Percentiles rank a stretch among this genome's conserved stretches.
Conservation (phyloP, 2,888 invertebrate species). For the Caenorhabditis virilis region DNA sequence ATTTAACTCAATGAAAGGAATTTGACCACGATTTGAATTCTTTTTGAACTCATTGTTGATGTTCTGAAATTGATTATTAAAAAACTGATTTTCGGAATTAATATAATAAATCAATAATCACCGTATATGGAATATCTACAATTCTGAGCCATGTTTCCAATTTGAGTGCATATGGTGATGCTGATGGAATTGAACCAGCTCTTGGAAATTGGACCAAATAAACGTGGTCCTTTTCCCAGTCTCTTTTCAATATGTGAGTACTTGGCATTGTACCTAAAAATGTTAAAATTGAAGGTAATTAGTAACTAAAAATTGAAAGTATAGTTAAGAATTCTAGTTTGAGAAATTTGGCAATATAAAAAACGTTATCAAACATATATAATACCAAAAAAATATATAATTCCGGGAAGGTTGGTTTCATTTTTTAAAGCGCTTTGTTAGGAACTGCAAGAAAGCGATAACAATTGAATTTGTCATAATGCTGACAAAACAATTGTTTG, state of each 20-base stretch:
- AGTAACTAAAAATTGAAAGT: constrained; percentile 9
- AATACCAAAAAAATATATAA: neutral
- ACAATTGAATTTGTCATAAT: neutral
- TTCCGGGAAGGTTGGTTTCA: neutral
- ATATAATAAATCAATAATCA: constrained; percentile 68
- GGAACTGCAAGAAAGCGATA: neutral
- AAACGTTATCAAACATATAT: neutral
- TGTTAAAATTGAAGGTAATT: too few relatives aligned
- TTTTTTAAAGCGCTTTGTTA: neutral
- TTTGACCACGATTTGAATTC: constrained; percentile 67
- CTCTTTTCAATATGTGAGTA: constrained; percentile 53
- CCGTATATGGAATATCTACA: constrained; percentile 90
- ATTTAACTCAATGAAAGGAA: constrained; percentile 92
- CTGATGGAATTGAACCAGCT: constrained; percentile 85
- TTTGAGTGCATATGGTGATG: constrained; percentile 91
- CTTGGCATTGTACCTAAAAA: constrained; percentile 41
- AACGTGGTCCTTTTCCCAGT: constrained; percentile 77
- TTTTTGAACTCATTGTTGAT: constrained; percentile 60
- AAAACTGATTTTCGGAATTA: neutral
- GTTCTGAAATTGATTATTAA: constrained; percentile 47
- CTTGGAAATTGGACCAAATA: constrained; percentile 92
- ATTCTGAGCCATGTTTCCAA: constrained; percentile 93
- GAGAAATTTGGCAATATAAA: too few relatives aligned
- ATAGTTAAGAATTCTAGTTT: too few relatives aligned
- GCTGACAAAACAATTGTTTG: too few relatives aligned